Evolutionary conservation across 2,113 vertebrate species (phyloP), one percentile per base, ranked within the genome.

Genomic region (Todiramphus chloris): DNA sequence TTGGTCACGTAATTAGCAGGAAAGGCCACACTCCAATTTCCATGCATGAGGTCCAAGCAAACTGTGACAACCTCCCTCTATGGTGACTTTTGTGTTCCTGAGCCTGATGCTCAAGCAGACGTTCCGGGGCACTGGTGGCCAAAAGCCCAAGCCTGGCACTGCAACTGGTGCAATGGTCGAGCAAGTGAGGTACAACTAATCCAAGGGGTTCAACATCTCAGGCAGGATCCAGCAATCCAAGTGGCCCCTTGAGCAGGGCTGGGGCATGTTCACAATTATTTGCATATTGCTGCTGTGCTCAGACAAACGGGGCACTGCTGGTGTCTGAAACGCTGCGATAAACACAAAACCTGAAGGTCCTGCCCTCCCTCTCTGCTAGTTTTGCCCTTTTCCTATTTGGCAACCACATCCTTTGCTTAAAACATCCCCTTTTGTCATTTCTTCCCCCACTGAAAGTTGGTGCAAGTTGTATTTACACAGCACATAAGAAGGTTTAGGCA

Each of bases 61-160:
- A 69, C 44, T n/a, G 2, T 0, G 39, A 88, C 31, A 60, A 78
- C n/a, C 59, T 93, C 81, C 81, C 37, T 70, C n/a, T 55, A 59
- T 5, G 2, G 25, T 0, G 1, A 58, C 68, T 16, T 50, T n/a
- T 60, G 63, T 6, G 0, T 66, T 79, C 87, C 78, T 4, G 6
- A 89, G 68, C 14, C 35, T 44, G 55, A 77, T 0, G 1, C 55
- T 66, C 16, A 17, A 62, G 81, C 55, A 83, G 64, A 66, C 1
- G 6, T 10, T 30, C 51, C 0, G 1, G 37, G 60, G 16, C 0
- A 1, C 8, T 0, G 0, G 28, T 1, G 16, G 37, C 51, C 86
- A 73, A 58, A 9, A 73, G 66, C 25, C 44, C 5, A 0, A 35
- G 27, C 58, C 69, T 28, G 16, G 24, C 0, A 3, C 75, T 56